phyloP scores from a whole-genome alignment of 2,113 vertebrate genomes.

The Petroica traversi region DNA sequence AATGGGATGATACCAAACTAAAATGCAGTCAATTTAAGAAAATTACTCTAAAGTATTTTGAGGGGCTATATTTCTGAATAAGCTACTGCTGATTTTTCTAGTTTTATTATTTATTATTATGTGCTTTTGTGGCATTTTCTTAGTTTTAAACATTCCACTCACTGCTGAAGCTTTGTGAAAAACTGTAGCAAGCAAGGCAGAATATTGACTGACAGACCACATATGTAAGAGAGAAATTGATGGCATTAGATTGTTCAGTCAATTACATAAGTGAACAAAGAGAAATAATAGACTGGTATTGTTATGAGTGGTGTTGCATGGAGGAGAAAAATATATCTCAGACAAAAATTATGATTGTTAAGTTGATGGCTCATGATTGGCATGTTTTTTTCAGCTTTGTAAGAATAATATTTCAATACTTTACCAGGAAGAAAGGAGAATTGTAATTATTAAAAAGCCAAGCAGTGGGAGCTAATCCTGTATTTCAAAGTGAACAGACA shows the following conservation, averaged over 20 bases:
- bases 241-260: not conserved
- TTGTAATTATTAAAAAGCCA: not conserved
- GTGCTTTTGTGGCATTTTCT: not conserved
- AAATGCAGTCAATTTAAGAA: not conserved
- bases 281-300: not conserved
- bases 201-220: conserved; percentile 16
- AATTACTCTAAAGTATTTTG: not conserved
- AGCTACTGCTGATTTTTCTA: not conserved
- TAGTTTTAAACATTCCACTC: not conserved
- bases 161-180: not conserved
- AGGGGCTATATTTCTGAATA: not conserved
- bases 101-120: not conserved
- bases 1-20: not conserved
- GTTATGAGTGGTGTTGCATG: not conserved
- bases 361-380: not conserved
- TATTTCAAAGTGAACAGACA: not conserved
- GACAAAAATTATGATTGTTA: not conserved
- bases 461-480: not conserved
- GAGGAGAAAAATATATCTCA: not conserved
- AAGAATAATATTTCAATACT: not conserved
- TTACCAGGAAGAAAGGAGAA: not conserved
- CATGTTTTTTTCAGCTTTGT: not conserved
- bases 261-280: not conserved
- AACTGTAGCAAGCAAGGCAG: not conserved
- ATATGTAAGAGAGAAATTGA: not conserved